Base-by-base conservation (phyloP, 2,797 vertebrate species). In the Hybognathus amarus region DNA sequence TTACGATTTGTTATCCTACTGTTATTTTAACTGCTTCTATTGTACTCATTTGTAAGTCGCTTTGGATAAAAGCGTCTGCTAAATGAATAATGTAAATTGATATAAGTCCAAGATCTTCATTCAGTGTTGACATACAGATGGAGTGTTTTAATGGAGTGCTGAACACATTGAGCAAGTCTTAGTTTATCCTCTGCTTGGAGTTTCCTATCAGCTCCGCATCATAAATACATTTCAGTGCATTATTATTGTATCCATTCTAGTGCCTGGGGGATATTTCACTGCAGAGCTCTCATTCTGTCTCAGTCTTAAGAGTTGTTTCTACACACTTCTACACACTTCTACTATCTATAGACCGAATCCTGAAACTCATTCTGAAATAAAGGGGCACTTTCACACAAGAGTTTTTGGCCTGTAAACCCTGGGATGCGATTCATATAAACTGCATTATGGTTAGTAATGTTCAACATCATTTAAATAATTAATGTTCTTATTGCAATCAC, bases 201-300 rank as follows among this genome's bases (percentile, higher is more conserved):
- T 73, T 45, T 73, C 27, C 70, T 47, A 73, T 73, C 70, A 73
- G 45, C 27, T 33, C 18, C 1, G 18, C 27, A 33, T 73, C 45
- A 52, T 50, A 20, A 71, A 71, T 50, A 50, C 17, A 30, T 71
- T 30, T 73, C 45, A 13, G 6, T 22, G 27, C 70, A 22, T 73
- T 73, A 52, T 73, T 52, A 20, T 73, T 73, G 50, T 73, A 33
- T 50, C 45, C 45, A 30, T 73, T 73, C 45, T 1, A 73, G 70
- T 13, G 11, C 20, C 45, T 50, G 70, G 45, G 70, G 27, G 13
- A 73, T 73, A 33, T 73, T 33, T 33, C 45, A 22, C 27, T 52
- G 45, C 27, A 33, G 45, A 0, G 0, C 27, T 73, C 45, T 52
- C 69, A 20, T 50, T 50, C 69, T 1, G 30, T 52, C 24, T 52